Evolutionary conservation across 30 jellyfish, hydroid and myxozoan species (phyloP), one percentile per base, ranked within the genome.

Genomic region (Catostylus mosaicus): DNA sequence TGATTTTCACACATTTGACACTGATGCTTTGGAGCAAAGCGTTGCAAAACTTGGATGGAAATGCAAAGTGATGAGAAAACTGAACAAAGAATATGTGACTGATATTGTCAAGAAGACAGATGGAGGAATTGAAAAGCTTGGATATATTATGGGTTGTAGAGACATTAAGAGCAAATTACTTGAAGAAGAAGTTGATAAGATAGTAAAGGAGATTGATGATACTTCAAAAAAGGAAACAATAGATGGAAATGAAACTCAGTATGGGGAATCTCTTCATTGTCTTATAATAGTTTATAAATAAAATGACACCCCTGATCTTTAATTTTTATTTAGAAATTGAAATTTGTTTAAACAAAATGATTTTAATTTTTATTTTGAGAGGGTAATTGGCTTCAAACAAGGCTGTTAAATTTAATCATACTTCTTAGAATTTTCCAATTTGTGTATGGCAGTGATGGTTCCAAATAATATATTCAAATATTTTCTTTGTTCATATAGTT

Each of bases 21-120:
- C 35, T 18, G 45, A 36, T 68, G 80, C 80, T 32, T 22, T 68
- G 37, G 23, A 30, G 56, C 16, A 51, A 74, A 45, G 32, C 26
- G 70, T 59, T 48, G 73, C 71, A 48, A 62, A 51, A 18, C 35
- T 24, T 31, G 85, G 85, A 19, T 74, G 85, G 85, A 57, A 50
- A 12, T 74, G 85, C 57, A 74, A 50, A 74, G 73, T 74, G 0
- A 0, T 74, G 60, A 26, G 20, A 22, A 59, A 74, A 74, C 0
- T 26, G n/a, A 56, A 51, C 61, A 74, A 51, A 40, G 85, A 74
- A 48, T 56, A 48, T 36, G 64, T 74, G 16, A 74, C 85, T 19
- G 85, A 74, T 26, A 59, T 74, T 52, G 61, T 74, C 60, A 26
- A 48, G 62, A 74, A 34, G 71, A 48, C 85, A 23, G 85, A 74